phyloP scores from a whole-genome alignment of 2,888 invertebrate genomes.

The Ischnura elegans region DNA sequence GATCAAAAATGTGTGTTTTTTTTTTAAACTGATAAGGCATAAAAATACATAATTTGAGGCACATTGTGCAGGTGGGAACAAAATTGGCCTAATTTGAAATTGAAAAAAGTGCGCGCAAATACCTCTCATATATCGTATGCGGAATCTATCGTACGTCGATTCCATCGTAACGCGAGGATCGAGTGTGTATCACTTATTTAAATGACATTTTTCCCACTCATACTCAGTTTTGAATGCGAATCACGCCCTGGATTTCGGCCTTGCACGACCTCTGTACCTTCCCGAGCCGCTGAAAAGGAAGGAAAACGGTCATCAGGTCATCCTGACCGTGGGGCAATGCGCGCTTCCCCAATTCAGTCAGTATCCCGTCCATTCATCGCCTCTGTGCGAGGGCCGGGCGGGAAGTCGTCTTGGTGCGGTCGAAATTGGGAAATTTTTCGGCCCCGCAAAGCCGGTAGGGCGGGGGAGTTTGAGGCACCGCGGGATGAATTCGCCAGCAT shows the following conservation, averaged over 20 bases:
- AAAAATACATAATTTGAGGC: no score
- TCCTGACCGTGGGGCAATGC: neutral
- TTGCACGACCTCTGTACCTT: neutral
- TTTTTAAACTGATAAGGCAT: no score
- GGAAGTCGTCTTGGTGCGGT: neutral
- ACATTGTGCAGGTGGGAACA: no score
- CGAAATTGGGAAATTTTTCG: neutral
- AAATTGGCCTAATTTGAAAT: no score
- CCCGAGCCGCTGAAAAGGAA: neutral
- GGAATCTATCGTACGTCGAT: no score
- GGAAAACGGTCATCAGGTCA: slow-evolving; percentile 31
- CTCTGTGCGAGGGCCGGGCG: neutral
- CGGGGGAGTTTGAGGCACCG: neutral
- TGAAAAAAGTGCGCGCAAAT: no score
- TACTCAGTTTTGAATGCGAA: no score
- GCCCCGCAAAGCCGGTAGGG: neutral
- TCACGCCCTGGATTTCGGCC: neutral
- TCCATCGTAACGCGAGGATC: no score
- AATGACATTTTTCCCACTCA: no score
- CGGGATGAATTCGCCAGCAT: neutral
- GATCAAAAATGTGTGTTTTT: no score
- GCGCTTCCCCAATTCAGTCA: neutral
- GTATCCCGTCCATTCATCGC: neutral
- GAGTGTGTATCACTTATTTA: no score
- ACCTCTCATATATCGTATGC: no score